Evolutionary conservation across 2,888 invertebrate species (phyloP), one percentile per base, ranked within the genome.

Genomic region (Drosophila algonquin): DNA sequence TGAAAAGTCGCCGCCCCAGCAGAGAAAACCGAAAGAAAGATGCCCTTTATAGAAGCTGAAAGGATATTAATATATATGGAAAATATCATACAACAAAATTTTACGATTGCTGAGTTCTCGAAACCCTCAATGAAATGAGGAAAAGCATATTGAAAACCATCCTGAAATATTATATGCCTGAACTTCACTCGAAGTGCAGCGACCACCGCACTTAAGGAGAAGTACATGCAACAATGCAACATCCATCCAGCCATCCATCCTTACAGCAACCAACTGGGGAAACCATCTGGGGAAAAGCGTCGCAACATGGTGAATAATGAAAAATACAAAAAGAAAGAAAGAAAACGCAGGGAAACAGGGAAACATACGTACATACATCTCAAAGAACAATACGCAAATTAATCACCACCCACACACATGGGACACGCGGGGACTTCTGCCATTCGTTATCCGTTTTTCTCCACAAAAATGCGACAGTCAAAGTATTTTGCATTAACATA

Each of bases 381-480:
- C 53, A 64, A 71, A 80, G 80, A 82, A 84, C 86, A 84, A 84
- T 85, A 82, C 71, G 72, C 54, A 79, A 87, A 84, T 84, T 84
- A 84, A 84, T 84, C 83, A 84, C 72, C 87, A 45, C 87, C 83
- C 83, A 82, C 87, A 27, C 61, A 27, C 61, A 27, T 59, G 18
- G 53, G 47, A 50, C 40, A 55, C 57, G 44, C 53, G 58, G 44
- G 45, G 65, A 45, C 48, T 50, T 69, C 53, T 73, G 73, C 45
- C 76, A 73, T 75, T 63, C 52, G 73, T 62, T 62, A 58, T 67
- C 61, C 74, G 53, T 68, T 81, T 61, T 61, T 64, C 56, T 75
- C 84, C 84, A 63, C 84, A 85, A 85, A 79, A 79, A 85, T 85
- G 84, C 81, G 84, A 88, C 84, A 85, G 68, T 79, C 79, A 67